Evolutionary conservation across 2,888 invertebrate genomes (phyloP).

Genomic region (Agrochola lychnidis): DNA sequence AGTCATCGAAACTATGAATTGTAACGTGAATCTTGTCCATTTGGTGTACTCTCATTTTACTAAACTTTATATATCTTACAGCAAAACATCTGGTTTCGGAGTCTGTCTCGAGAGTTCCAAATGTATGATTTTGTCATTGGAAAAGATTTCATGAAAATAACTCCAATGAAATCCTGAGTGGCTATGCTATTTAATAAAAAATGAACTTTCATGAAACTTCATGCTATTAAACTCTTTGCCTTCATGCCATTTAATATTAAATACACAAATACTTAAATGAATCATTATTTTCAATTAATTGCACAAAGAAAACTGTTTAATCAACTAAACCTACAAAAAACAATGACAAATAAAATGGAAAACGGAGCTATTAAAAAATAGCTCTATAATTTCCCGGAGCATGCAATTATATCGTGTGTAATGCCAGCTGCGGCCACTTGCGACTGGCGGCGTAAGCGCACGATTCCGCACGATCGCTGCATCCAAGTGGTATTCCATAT

Average conservation of each 20-base stretch:
- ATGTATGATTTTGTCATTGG: too few relatives aligned
- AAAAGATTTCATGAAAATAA: neutral
- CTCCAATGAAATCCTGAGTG: too few relatives aligned
- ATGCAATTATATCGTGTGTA: conserved; percentile 49
- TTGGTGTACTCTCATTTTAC: neutral
- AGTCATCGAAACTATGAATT: neutral
- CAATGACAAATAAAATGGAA: conserved; percentile 19
- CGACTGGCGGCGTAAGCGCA: conserved; percentile 28
- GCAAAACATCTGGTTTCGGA: neutral
- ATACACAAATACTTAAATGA: neutral
- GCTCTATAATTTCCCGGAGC: conserved; percentile 17
- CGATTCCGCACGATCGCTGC: conserved; percentile 29
- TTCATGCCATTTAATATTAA: neutral
- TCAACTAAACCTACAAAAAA: neutral
- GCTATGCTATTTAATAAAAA: neutral
- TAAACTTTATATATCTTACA: too few relatives aligned
- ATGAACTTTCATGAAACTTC: neutral
- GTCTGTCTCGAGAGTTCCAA: neutral
- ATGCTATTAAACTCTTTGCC: neutral
- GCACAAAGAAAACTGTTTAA: neutral
- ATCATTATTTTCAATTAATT: neutral
- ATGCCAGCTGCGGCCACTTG: conserved; percentile 35
- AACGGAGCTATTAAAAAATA: conserved; percentile 7
- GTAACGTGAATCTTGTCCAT: neutral
- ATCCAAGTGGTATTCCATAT: conserved; percentile 11